phyloP scores from a whole-genome alignment of 2,113 vertebrate genomes.

The Carlito syrichta region DNA sequence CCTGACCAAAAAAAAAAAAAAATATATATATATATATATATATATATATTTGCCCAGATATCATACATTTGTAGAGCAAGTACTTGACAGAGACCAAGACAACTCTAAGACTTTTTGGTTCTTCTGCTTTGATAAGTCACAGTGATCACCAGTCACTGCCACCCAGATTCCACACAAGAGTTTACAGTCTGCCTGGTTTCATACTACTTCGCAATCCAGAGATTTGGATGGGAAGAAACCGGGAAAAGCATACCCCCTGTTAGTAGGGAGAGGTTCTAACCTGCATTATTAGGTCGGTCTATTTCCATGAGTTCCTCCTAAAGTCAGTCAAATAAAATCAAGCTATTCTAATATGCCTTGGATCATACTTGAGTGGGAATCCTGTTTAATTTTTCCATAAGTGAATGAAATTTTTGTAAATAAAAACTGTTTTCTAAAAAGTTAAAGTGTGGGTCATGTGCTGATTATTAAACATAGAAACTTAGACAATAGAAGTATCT shows the following conservation, averaged over 20 bases:
- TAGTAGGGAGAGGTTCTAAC: neutral
- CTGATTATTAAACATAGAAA: constrained; percentile 25
- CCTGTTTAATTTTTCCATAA: neutral
- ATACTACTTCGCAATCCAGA: neutral
- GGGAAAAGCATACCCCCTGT: neutral
- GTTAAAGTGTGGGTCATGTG: constrained; percentile 36
- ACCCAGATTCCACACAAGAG: neutral
- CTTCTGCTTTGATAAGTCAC: neutral
- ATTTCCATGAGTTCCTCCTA: neutral
- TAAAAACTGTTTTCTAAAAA: constrained; percentile 39
- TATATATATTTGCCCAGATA: neutral
- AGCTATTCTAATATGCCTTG: neutral
- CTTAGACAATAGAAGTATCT: constrained; percentile 41
- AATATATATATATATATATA: no score
- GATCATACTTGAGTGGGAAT: neutral
- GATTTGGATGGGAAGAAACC: neutral
- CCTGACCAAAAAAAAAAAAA: no score
- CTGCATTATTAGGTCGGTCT: neutral
- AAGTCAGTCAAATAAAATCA: neutral
- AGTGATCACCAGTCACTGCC: neutral
- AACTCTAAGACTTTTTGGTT: neutral
- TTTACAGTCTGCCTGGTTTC: neutral
- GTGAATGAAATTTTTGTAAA: constrained; percentile 41
- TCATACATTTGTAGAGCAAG: neutral
- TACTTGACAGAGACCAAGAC: neutral